Conservation (phyloP, 2,113 vertebrate genomes). For the human (Homo sapiens) region DNA sequence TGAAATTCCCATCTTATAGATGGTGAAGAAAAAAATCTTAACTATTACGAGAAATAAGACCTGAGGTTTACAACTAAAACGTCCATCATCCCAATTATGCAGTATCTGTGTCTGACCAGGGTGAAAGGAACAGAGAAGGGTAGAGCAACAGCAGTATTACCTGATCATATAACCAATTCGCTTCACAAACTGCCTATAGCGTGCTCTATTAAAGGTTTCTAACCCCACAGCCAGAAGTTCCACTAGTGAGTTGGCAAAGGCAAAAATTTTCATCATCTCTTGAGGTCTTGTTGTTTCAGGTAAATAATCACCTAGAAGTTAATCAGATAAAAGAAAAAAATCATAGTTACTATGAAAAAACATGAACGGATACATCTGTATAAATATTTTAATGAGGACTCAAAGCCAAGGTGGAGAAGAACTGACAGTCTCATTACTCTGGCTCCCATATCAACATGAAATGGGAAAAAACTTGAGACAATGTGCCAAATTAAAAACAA, state of each 20-base stretch:
- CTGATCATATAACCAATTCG: slow-evolving; percentile 96
- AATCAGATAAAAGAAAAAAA: neutral
- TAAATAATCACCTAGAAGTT: slow-evolving; percentile 88
- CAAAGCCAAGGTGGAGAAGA: neutral
- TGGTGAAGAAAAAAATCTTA: too few species aligned
- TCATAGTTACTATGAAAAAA: neutral
- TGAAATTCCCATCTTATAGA: too few species aligned
- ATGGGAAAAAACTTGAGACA: neutral
- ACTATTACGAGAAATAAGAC: neutral
- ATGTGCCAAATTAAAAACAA: slow-evolving; percentile 2
- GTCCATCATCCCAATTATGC: neutral
- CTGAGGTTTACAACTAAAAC: neutral
- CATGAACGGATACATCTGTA: neutral
- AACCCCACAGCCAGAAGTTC: slow-evolving; percentile 93
- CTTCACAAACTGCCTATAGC: slow-evolving; percentile 97
- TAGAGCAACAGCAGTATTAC: slow-evolving; percentile 74
- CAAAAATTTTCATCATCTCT: slow-evolving; percentile 98
- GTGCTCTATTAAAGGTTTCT: slow-evolving; percentile 95
- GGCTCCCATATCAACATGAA: neutral
- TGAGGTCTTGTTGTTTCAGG: slow-evolving; percentile 93
- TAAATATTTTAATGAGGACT: neutral
- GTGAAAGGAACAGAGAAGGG: neutral
- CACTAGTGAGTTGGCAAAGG: slow-evolving; percentile 94
- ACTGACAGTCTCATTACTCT: neutral
- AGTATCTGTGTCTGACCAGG: neutral